These are phyloP conservation scores for Leguminivora glycinivorella DNA, from an alignment of 1,140 invertebrate genomes.

Conservation along the genomic window DNA sequence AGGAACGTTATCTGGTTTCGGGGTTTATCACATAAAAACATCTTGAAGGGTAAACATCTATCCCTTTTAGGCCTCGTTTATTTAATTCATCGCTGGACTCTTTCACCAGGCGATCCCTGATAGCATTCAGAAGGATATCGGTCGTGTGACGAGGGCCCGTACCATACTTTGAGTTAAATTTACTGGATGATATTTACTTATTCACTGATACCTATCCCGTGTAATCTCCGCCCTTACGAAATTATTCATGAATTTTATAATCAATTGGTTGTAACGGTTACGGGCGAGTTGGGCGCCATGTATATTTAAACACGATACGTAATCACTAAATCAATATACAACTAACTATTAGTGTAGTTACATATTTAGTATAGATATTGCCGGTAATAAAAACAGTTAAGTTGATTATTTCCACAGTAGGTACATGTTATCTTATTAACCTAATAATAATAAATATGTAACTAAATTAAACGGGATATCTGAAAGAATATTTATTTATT, in stretches of 20 bases:
- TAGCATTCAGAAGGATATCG: constrained; percentile 70
- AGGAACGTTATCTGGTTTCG: constrained; percentile 17
- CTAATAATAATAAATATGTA: no score
- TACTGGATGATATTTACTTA: constrained; percentile 77
- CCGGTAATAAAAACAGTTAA: background rate
- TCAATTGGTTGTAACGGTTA: background rate
- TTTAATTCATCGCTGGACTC: constrained; percentile 76
- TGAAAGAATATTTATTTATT: no score
- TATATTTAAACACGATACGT: constrained; percentile 8
- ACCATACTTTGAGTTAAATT: constrained; percentile 73
- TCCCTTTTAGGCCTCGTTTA: constrained; percentile 41
- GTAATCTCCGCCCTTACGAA: constrained; percentile 15
- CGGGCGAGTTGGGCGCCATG: constrained; percentile 5
- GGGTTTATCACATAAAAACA: constrained; percentile 22
- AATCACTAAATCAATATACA: constrained; percentile 9
- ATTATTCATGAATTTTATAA: constrained; percentile 17
- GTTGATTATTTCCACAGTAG: no score
- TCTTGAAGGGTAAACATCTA: constrained; percentile 29
- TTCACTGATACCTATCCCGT: constrained; percentile 55
- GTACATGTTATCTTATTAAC: no score
- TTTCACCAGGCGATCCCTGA: constrained; percentile 65
- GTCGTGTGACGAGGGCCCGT: constrained; percentile 65
- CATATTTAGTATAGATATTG: background rate
- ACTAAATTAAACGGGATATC: no score
- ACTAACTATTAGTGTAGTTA: constrained; percentile 4